phyloP scores from a whole-genome alignment of 1,140 invertebrate genomes.

The Melipona quadrifasciata region DNA sequence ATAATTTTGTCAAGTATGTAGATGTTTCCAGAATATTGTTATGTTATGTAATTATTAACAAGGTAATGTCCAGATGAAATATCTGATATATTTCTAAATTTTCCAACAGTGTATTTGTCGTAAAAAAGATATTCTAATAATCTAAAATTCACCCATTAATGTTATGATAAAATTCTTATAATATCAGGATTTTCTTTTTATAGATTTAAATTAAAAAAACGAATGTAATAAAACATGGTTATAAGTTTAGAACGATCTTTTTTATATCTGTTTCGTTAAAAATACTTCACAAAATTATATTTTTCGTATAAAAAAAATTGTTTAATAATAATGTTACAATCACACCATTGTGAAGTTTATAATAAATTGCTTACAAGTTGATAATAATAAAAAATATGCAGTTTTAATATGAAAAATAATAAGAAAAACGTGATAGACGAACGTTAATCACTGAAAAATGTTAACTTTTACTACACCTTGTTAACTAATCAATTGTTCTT shows the following conservation, averaged over 20 bases:
- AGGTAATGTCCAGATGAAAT: constrained; percentile 32
- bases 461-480: neutral
- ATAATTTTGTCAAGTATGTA: constrained; percentile 28
- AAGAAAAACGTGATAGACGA: neutral
- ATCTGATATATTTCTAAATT: constrained; percentile 25
- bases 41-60: constrained; percentile 33
- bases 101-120: constrained; percentile 30
- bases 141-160: constrained; percentile 43
- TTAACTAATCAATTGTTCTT: neutral
- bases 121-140: constrained; percentile 51
- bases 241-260: constrained; percentile 3
- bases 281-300: constrained; percentile 17
- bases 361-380: neutral
- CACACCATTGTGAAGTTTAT: neutral
- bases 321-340: constrained; percentile 1
- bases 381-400: constrained; percentile 3
- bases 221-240: neutral
- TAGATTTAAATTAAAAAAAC: constrained; percentile 17
- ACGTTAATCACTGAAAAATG: constrained; percentile 7
- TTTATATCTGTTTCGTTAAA: neutral
- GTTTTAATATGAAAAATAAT: neutral
- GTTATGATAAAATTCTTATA: constrained; percentile 36
- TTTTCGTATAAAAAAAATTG: constrained; percentile 16
- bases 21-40: constrained; percentile 39
- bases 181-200: constrained; percentile 23